Base-by-base conservation (phyloP, 2,797 vertebrate species). In the Poeciliopsis turneri region DNA sequence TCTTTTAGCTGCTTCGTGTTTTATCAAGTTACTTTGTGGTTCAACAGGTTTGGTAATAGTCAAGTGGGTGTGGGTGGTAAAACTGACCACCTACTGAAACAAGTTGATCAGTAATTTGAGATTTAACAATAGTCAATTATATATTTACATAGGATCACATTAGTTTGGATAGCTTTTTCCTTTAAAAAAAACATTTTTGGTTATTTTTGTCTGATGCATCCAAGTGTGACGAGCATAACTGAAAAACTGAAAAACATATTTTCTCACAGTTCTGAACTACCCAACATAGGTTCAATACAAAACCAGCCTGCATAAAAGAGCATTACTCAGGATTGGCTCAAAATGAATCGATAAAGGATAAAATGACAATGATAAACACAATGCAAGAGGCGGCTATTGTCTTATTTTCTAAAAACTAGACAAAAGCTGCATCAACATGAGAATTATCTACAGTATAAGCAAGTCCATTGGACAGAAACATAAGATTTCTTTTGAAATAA, bases 311-410 rank as follows among this genome's bases (percentile, higher is more conserved):
- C 23, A 39, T 68, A 68, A 41, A 20, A 39, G 18, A 66, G 20
- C 83, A 25, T 39, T 90, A 93, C 79, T 33, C 86, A 75, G 82
- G 33, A n/a, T 23, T 90, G 49, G 12, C 28, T 18, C 13, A 9
- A 41, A 75, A 88, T 25, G 10, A 6, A 12, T 25, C 74, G 85
- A 76, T 59, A 86, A 89, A 84, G 87, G 86, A 84, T 68, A 66
- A 73, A 41, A 33, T 18, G 39, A 46, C n/a, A 82, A 82, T 76
- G 68, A n/a, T 75, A 81, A 68, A 68, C 20, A 25, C 36, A 41
- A 25, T 25, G 82, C 41, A 55, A 59, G 46, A 45, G 55, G 69
- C 36, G 78, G 51, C 51, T 43, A 71, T 81, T 78, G 39, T 79
- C 16, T n/a, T 75, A 25, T 53, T 72, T 39, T 76, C 18, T 46